Evolutionary conservation across 1,140 invertebrate genomes (phyloP), one percentile per base, ranked within the genome.

Genomic region (Procambarus clarkii): DNA sequence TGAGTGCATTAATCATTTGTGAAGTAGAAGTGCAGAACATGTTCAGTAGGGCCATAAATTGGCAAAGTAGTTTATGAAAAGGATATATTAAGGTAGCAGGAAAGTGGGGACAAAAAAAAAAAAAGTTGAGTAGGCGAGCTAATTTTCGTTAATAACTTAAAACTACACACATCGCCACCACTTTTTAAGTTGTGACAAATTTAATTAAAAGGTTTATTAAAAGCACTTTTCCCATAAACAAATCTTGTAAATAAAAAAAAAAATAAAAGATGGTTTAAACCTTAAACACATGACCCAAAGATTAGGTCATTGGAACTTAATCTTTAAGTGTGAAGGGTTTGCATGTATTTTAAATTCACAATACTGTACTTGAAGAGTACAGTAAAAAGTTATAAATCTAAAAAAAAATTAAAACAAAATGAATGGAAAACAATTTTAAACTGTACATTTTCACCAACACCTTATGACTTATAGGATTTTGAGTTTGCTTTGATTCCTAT

Each of bases 21-120:
- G 18, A 80, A 50, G 78, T 50, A 80, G 78, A 80, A 74, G 78
- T 80, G 78, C 78, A 80, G 50, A 50, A 80, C 44, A 80, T 48
- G 78, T 80, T 74, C 7, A 50, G 78, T 18, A 80, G n/a, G 44
- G 46, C 13, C 21, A 48, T 34, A 80, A 54, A 34, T 2, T 18
- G 46, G 45, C 78, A 80, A n/a, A 74, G 69, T 7, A 74, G 69
- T n/a, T 74, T 11, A 74, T 74, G 69, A 74, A 5, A 21, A 9
- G 69, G n/a, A 74, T 34, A 11, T 74, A 24, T 74, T 74, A 4
- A 34, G 50, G 78, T 5, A 80, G 78, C 15, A 80, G 78, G 78
- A 80, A 80, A 54, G 78, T 54, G 1, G 13, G 13, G 50, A 9
- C 13, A 5, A 54, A 54, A 13, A 54, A 5, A 54, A 54, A 13